These are phyloP conservation scores for Drosophila kikkawai DNA, from an alignment of 1,140 invertebrate genomes.

Conservation along the genomic window DNA sequence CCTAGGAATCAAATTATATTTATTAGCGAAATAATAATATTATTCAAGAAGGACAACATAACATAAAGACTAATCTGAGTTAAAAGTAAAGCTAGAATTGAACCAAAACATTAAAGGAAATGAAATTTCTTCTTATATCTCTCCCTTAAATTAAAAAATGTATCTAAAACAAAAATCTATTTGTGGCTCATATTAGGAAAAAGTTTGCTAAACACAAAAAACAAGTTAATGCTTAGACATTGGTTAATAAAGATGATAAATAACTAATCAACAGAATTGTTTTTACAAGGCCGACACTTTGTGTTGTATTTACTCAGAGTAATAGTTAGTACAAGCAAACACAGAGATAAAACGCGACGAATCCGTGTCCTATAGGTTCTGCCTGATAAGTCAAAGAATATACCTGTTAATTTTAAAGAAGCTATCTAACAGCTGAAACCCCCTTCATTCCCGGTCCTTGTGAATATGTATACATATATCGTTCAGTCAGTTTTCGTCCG, in stretches of 20 bases:
- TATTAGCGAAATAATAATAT: slow-evolving; percentile 48
- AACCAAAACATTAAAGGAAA: background rate
- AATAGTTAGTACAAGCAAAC: slow-evolving; percentile 10
- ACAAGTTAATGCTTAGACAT: background rate
- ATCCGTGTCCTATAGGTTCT: too few species aligned
- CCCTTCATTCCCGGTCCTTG: background rate
- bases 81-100: background rate
- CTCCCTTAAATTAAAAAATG: background rate
- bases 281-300: background rate
- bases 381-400: background rate
- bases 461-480: background rate
- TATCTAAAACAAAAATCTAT: background rate
- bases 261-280: slow-evolving; percentile 1
- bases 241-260: slow-evolving; percentile 1
- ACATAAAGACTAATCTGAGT: background rate
- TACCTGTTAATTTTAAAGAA: background rate
- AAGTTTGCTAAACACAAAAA: background rate
- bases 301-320: background rate
- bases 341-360: background rate
- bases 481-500: background rate
- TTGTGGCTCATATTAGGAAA: background rate
- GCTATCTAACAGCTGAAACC: background rate
- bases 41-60: slow-evolving; percentile 10
- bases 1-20: slow-evolving; percentile 71
- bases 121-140: background rate